Conservation (phyloP, 2,113 vertebrate genomes). For the Rhinoderma darwinii region DNA sequence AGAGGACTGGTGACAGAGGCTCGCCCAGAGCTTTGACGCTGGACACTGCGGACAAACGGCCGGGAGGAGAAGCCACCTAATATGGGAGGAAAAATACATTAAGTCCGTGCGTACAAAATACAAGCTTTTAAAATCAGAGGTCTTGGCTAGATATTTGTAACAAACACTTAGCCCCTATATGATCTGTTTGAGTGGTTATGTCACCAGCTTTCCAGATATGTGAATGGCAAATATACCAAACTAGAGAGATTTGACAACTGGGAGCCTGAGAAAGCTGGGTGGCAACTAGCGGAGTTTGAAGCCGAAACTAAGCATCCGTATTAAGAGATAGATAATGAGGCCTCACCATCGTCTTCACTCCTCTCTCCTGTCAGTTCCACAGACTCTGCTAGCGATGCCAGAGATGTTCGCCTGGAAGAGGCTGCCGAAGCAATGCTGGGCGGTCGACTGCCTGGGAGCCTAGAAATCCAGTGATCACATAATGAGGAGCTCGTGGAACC, state of each 20-base stretch:
- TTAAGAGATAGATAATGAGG: no score
- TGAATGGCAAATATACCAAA: not conserved
- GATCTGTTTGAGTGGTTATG: not conserved
- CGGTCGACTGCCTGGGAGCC: slow-evolving; percentile 89
- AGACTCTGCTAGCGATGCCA: slow-evolving; percentile 92
- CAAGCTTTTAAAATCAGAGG: not conserved
- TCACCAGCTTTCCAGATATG: not conserved
- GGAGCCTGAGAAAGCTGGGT: no score
- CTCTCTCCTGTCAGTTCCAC: slow-evolving; percentile 88
- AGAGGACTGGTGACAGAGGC: slow-evolving; percentile 93
- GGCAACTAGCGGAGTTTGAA: not conserved
- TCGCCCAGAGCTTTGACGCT: slow-evolving; percentile 92
- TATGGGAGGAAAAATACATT: not conserved
- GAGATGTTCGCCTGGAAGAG: slow-evolving; percentile 91
- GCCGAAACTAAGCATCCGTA: not conserved
- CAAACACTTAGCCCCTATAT: not conserved
- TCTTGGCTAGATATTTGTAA: no score
- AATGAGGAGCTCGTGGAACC: slow-evolving; percentile 97
- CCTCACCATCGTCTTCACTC: slow-evolving; percentile 92
- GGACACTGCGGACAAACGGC: slow-evolving; percentile 94
- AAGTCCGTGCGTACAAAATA: not conserved
- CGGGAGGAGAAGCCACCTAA: slow-evolving; percentile 94
- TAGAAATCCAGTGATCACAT: slow-evolving; percentile 97
- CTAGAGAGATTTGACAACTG: no score
- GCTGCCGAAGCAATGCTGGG: slow-evolving; percentile 92